Evolutionary conservation across 2,113 vertebrate genomes (phyloP).

Genomic region (Perca flavescens): DNA sequence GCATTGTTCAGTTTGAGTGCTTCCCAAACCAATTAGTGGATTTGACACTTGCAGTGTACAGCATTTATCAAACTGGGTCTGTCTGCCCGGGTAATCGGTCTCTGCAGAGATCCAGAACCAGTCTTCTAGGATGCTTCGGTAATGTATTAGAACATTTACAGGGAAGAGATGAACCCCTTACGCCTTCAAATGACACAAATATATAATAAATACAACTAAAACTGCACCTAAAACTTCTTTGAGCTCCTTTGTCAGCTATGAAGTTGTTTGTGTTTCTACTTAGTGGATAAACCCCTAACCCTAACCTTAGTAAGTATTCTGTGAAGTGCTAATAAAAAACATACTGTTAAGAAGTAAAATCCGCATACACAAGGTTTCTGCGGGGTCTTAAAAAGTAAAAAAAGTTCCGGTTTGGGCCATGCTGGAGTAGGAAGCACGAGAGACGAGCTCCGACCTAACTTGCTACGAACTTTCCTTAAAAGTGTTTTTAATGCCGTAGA

Average conservation of each 20-base stretch:
- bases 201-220: neutral
- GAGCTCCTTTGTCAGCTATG: neutral
- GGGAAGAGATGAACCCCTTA: neutral
- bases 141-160: neutral
- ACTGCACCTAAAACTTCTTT: too few species aligned
- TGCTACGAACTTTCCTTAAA: too few species aligned
- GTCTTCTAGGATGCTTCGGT: slow-evolving; percentile 5
- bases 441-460: too few species aligned
- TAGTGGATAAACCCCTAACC: neutral
- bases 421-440: too few species aligned
- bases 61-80: slow-evolving; percentile 32
- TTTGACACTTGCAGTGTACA: neutral
- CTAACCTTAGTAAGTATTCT: neutral
- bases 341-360: neutral
- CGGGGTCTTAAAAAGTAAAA: too few species aligned
- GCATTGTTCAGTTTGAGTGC: slow-evolving; percentile 8
- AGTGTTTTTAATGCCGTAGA: too few species aligned
- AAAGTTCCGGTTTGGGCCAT: too few species aligned
- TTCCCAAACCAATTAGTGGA: neutral
- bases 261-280: neutral
- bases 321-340: too few species aligned
- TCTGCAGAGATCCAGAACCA: too few species aligned
- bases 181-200: neutral
- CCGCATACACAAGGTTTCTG: too few species aligned
- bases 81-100: neutral